Conservation (phyloP, 2,797 vertebrate genomes). For the Sebastes aleutianus region DNA sequence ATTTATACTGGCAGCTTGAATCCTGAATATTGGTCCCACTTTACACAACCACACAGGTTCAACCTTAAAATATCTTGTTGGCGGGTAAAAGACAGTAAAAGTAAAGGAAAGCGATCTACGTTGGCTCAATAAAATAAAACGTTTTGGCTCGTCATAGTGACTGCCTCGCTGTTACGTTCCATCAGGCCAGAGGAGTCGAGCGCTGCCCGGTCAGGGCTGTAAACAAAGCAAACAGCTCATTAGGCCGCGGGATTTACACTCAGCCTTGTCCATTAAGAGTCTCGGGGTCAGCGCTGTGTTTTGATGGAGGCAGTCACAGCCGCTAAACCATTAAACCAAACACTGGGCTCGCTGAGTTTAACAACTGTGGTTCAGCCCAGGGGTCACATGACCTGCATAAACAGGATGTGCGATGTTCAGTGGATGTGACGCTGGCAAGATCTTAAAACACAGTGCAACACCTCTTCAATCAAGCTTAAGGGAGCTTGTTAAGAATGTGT, state of each 20-base stretch:
- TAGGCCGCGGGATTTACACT: not conserved
- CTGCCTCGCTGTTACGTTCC: not conserved
- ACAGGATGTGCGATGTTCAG: not conserved
- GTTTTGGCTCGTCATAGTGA: not conserved
- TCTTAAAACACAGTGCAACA: not conserved
- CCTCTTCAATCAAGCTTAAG: not conserved
- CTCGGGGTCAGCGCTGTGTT: not conserved
- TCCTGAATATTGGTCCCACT: not conserved
- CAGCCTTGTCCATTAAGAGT: not conserved
- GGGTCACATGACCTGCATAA: not conserved
- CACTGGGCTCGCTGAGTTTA: not conserved
- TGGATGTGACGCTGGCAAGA: not conserved
- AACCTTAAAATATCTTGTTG: not conserved
- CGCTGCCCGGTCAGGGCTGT: not conserved
- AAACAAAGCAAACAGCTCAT: conserved; percentile 16
- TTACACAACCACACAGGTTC: not conserved
- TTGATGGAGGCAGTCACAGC: not conserved
- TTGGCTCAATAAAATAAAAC: not conserved
- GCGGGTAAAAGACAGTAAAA: not conserved
- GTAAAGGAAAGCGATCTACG: not conserved
- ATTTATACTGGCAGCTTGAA: not conserved
- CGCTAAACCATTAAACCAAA: not conserved
- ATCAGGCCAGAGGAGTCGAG: not conserved
- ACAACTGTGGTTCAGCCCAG: not conserved
- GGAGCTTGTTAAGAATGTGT: not conserved